Conservation (phyloP, 2,888 invertebrate genomes). For the Malachius bipustulatus region DNA sequence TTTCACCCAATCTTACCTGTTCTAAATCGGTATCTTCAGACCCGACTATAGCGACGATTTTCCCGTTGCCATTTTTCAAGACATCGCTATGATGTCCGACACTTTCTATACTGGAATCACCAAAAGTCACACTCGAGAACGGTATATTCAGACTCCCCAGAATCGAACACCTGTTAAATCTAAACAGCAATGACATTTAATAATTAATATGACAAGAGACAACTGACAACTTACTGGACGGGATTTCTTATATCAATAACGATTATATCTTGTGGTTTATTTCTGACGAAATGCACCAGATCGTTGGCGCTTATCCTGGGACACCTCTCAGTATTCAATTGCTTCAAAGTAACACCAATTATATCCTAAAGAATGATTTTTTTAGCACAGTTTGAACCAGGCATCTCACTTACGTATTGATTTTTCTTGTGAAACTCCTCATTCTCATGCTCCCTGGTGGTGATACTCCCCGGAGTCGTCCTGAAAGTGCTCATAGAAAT, state of each 20-base stretch:
- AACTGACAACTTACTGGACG: conserved; percentile 41
- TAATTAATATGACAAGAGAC: conserved; percentile 6
- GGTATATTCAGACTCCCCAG: conserved; percentile 81
- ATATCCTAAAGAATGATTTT: conserved; percentile 44
- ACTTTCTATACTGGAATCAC: conserved; percentile 56
- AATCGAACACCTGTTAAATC: conserved; percentile 68
- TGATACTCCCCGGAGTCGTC: conserved; percentile 78
- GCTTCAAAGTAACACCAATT: conserved; percentile 53
- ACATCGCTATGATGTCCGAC: conserved; percentile 52
- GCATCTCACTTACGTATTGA: conserved; percentile 22
- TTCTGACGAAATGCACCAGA: conserved; percentile 59
- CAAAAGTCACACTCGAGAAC: conserved; percentile 64
- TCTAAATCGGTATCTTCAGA: conserved; percentile 66
- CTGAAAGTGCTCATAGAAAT: conserved; percentile 79
- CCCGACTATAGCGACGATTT: conserved; percentile 67
- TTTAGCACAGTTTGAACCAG: neutral
- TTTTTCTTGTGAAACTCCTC: conserved; percentile 20
- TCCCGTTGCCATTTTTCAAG: conserved; percentile 48
- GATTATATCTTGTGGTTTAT: conserved; percentile 43
- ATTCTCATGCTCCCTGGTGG: conserved; percentile 66
- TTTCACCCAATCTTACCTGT: conserved; percentile 49
- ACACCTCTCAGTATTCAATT: conserved; percentile 61
- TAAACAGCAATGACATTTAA: conserved; percentile 29
- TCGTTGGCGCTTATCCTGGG: conserved; percentile 80
- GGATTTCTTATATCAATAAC: conserved; percentile 58